Evolutionary conservation across 2,797 vertebrate genomes (phyloP), one percentile per base, ranked within the genome.

Genomic region (Rhabdomys pumilio): DNA sequence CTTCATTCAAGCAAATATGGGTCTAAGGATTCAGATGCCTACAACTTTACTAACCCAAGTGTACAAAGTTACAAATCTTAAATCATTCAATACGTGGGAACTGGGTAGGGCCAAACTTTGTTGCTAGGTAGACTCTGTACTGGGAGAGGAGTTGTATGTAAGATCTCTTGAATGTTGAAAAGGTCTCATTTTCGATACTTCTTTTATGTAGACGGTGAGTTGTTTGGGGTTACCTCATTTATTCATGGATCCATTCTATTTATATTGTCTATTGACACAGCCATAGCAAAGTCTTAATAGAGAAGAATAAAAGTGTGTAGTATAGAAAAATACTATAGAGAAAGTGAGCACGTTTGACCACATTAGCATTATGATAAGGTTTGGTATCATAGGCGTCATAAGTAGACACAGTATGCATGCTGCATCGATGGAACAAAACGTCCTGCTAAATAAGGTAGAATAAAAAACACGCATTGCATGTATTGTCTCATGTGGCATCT

Each of bases 1-100:
- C 19, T 55, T 92, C 93, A 44, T 88, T 67, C 50, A 47, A 72
- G 29, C 65, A 96, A 59, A 80, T 84, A 50, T n/a, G 22, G 34
- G 72, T 94, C 29, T 90, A 44, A 87, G 89, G 92, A 85, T 90
- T 91, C 65, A 72, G 57, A 97, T 55, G 55, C 72, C 34, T 91
- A 19, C 9, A 93, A 55, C 26, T 94, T 73, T 20, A 83, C 19
- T 80, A 44, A 83, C 4, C 31, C 20, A 82, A 19, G 50, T 87
- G 3, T 80, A 6, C 59, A 95, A 44, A 89, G 73, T 86, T 1
- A 57, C 61, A 53, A 47, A 73, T 61, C 26, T 79, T 57, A 86
- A 91, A 19, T 88, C 24, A 5, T 63, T 17, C 29, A 65, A 24
- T 6, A 8, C 57, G 80, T 59, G 38, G 87, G 82, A 57, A 59